Conservation (phyloP, 2,113 vertebrate species). For the Lethenteron camtschaticum region DNA sequence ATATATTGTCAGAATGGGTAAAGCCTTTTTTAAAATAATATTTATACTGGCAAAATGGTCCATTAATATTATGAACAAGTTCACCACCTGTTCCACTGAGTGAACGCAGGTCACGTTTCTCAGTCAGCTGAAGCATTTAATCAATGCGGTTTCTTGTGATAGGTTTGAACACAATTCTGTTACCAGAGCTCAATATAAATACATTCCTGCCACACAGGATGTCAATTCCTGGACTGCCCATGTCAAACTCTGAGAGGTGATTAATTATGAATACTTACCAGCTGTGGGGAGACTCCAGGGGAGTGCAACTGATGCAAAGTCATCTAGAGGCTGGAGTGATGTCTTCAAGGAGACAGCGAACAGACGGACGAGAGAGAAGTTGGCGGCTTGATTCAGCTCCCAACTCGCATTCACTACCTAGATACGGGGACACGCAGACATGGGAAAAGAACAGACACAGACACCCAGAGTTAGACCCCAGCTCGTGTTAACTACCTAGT, state of each 20-base stretch:
- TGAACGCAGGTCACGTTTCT: background rate
- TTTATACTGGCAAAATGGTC: too few relatives aligned
- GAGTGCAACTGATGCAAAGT: slow-evolving; percentile 28
- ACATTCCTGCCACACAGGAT: background rate
- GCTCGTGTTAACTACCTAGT: too few relatives aligned
- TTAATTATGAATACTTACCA: slow-evolving; percentile 18
- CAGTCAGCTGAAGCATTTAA: too few relatives aligned
- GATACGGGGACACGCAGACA: background rate
- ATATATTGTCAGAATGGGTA: too few relatives aligned
- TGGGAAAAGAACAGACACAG: too few relatives aligned
- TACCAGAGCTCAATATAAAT: too few relatives aligned
- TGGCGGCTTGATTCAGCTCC: slow-evolving; percentile 22
- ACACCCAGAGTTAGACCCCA: too few relatives aligned
- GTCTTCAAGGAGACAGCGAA: slow-evolving; percentile 22
- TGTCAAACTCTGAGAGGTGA: background rate
- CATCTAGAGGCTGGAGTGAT: slow-evolving; percentile 27
- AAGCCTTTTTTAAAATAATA: too few relatives aligned
- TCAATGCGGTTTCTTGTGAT: too few relatives aligned
- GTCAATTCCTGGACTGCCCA: too few relatives aligned
- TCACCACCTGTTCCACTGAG: background rate
- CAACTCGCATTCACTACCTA: slow-evolving; percentile 42
- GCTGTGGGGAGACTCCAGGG: slow-evolving; percentile 39
- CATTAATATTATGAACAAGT: too few relatives aligned
- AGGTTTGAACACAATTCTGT: too few relatives aligned
- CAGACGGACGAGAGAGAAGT: slow-evolving; percentile 36